Evolutionary conservation across 2,113 vertebrate species (phyloP), one percentile per base, ranked within the genome.

Genomic region (Plestiodon gilberti): DNA sequence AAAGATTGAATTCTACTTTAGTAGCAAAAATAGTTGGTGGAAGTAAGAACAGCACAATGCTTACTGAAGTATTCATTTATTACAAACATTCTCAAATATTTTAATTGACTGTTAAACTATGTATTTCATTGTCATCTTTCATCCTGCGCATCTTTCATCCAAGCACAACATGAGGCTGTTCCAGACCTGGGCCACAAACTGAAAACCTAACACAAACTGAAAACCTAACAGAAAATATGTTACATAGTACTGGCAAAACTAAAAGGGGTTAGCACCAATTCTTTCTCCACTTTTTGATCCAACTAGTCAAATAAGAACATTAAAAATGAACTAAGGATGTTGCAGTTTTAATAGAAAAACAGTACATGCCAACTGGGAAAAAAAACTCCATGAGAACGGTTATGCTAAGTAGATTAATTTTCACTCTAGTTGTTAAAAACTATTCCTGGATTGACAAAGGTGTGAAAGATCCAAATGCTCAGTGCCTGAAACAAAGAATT

Each of bases 91-190:
- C 57, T 86, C 67, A 86, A 62, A 80, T 25, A 80, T 86, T n/a
- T n/a, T 69, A 69, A 71, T 61, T 48, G 69, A 81, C 33, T 75
- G 43, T 87, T 75, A n/a, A 38, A 81, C 79, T 91, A 83, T 80
- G 43, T 90, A 93, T 90, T 90, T 85, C 84, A 89, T 70, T 57
- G 17, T 92, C 84, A 76, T 52, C 82, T 52, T 89, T 93, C 83
- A 92, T 94, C n/a, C n/a, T 38, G 61, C 84, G 90, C 65, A n/a
- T n/a, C n/a, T n/a, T n/a, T 89, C 78, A 83, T 89, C 92, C 86
- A 92, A 92, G 71, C 0, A 0, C 84, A 84, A 93, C 85, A 81
- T 33, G 78, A 81, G 70, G 33, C 59, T 55, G 25, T 14, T 65
- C n/a, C 40, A 52, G 43, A 75, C 33, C 59, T 81, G 70, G 40